Base-by-base conservation (phyloP, 1,140 invertebrate genomes). In the Lysiphlebus fabarum region DNA sequence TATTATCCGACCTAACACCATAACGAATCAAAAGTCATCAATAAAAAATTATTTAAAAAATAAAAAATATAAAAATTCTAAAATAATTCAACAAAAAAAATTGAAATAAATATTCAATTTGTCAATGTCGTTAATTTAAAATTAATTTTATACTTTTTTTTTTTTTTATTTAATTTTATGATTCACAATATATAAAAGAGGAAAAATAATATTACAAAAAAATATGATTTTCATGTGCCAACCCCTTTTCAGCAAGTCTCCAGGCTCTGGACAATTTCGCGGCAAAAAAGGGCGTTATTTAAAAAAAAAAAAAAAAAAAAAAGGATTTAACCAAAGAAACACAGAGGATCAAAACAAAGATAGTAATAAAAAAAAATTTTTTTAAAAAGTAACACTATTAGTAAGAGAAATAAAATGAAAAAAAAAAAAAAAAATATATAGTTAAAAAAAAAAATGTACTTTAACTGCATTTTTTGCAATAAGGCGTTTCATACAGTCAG, bases 191-290 rank as follows among this genome's bases (percentile, higher is more conserved):
- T 26, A 26, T 26, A 26, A 26, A 26, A 26, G 17, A 26, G 17
- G 17, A 26, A 26, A n/a, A 26, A 26, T 26, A 2, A 26, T 26
- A 26, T 26, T 26, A 26, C 17, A 26, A 26, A 26, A 4, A 26
- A 26, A 1, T 26, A n/a, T 26, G 17, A 26, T 26, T 26, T 26
- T 26, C 17, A 26, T 4, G 17, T 56, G 43, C 58, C 60, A 59
- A 59, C 63, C 63, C 63, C 63, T 58, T 64, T 64, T 64, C 63
- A 64, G 55, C 63, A 57, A 58, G 41, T 61, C 49, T 53, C n/a
- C 42, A 11, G 51, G 62, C 42, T 9, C 50, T 50, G 55, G 36
- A 37, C 45, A 38, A 49, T 54, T 64, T 58, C 57, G 48, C 63
- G 41, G 51, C 53, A 38, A 64, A 45, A 45, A 53, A 48, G 42